A percentile compares a stretch with the other conserved stretches of the same genome.
Conservation (phyloP, 2,888 invertebrate genomes). For the Latrodectus hesperus region DNA sequence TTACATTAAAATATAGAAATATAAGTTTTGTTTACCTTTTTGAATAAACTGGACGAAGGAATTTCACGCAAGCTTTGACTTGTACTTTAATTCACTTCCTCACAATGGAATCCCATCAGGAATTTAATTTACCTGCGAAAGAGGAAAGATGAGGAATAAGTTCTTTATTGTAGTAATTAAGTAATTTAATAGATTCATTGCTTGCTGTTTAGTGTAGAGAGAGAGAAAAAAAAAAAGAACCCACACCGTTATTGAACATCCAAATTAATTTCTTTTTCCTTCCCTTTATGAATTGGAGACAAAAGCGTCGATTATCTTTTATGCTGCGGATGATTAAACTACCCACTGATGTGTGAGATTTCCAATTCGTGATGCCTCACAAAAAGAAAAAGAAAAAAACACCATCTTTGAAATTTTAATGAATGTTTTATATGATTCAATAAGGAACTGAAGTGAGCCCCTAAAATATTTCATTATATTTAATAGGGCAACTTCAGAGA, state of each 20-base stretch:
- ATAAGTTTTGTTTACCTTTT: conserved; percentile 44
- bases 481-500: conserved; percentile 37
- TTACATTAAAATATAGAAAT: neutral
- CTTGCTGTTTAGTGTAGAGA: conserved; percentile 5
- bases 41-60: conserved; percentile 29
- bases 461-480: conserved; percentile 19
- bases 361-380: conserved; percentile 38
- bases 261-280: conserved; percentile 21
- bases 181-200: conserved; percentile 65
- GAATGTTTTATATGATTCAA: conserved; percentile 43
- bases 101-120: conserved; percentile 49
- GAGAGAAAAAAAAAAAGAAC: conserved; percentile 21
- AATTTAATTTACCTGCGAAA: conserved; percentile 62
- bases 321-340: conserved; percentile 48
- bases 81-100: conserved; percentile 40
- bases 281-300: conserved; percentile 13
- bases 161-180: conserved; percentile 68
- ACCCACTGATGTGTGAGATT: conserved; percentile 50
- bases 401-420: conserved; percentile 27
- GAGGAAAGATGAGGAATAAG: conserved; percentile 30
- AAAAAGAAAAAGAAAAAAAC: conserved; percentile 24
- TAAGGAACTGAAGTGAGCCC: conserved; percentile 22
- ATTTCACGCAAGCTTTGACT: conserved; percentile 38
- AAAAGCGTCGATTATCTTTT: conserved; percentile 54
- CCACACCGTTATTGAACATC: conserved; percentile 41